A percentile compares a stretch with the other conserved stretches of the same genome.
These are phyloP conservation scores for Leucoraja ocellata DNA, from an alignment of 2,797 vertebrate genomes.

Conservation along the genomic window DNA sequence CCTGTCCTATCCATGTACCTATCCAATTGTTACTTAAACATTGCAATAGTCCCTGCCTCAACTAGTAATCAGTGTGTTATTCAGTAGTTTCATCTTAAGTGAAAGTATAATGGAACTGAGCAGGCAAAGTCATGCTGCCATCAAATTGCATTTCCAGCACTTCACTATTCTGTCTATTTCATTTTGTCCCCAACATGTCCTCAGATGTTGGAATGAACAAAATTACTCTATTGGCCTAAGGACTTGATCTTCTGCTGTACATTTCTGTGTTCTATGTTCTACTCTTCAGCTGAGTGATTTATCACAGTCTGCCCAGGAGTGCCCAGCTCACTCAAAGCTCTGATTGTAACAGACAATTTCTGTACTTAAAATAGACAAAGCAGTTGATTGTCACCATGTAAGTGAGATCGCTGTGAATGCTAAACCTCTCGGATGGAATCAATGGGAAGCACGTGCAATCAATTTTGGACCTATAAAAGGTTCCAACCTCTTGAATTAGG, in stretches of 20 bases:
- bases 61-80: constrained; percentile 28
- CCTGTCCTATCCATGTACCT: no score
- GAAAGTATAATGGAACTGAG: constrained; percentile 40
- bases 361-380: background rate
- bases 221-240: no score
- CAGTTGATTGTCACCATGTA: background rate
- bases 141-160: constrained; percentile 28
- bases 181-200: background rate
- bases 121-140: background rate
- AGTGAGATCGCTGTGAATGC: no score
- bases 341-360: background rate
- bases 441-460: background rate
- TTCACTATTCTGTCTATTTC: background rate
- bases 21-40: no score
- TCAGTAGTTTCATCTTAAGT: constrained; percentile 44
- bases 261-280: background rate
- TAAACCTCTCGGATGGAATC: background rate
- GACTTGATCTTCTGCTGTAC: no score
- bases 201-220: background rate
- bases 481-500: background rate
- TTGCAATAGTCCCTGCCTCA: background rate
- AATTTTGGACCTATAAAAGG: background rate
- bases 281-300: background rate
- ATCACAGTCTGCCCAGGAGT: no score
- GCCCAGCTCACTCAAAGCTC: background rate